phyloP scores from a whole-genome alignment of 1,140 invertebrate species.

The Heliconius nattereri region DNA sequence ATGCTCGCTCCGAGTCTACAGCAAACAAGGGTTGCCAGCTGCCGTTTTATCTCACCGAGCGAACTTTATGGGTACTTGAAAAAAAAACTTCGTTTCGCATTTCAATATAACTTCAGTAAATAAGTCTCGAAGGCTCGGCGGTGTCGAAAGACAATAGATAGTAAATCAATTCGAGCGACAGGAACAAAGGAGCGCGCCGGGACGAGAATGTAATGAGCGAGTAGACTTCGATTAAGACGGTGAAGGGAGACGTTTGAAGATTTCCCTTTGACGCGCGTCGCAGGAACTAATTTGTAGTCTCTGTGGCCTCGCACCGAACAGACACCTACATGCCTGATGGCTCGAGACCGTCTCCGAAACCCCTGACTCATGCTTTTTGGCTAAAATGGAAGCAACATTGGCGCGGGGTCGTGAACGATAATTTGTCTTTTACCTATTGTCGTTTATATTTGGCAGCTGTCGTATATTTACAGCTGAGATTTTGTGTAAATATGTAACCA shows the following conservation, averaged over 20 bases:
- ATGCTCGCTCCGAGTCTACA: conserved; percentile 53
- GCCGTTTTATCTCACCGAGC: conserved; percentile 64
- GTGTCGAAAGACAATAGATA: conserved; percentile 61
- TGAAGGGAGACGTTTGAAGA: conserved; percentile 55
- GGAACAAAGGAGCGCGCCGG: conserved; percentile 58
- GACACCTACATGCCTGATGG: conserved; percentile 65
- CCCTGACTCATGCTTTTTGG: conserved; percentile 49
- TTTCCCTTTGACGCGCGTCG: conserved; percentile 49
- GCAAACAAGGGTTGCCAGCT: conserved; percentile 67
- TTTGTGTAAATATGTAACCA: not conserved
- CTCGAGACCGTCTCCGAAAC: conserved; percentile 53
- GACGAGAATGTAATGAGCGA: conserved; percentile 61
- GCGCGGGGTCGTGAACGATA: conserved; percentile 38
- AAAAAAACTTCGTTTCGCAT: conserved; percentile 61
- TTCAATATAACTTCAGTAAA: conserved; percentile 62
- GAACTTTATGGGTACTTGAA: conserved; percentile 49
- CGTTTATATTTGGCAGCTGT: conserved; percentile 39
- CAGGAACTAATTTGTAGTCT: conserved; percentile 68
- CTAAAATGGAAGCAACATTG: conserved; percentile 41
- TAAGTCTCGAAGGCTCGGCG: conserved; percentile 45
- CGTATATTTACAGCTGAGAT: not conserved
- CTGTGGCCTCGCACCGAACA: conserved; percentile 45
- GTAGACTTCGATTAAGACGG: conserved; percentile 62
- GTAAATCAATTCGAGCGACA: conserved; percentile 67
- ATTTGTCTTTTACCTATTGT: conserved; percentile 50